Percentiles rank a stretch among this genome's conserved stretches.
Evolutionary conservation across 2,888 invertebrate genomes (phyloP).

Genomic region (Acanthosepion lycidas): DNA sequence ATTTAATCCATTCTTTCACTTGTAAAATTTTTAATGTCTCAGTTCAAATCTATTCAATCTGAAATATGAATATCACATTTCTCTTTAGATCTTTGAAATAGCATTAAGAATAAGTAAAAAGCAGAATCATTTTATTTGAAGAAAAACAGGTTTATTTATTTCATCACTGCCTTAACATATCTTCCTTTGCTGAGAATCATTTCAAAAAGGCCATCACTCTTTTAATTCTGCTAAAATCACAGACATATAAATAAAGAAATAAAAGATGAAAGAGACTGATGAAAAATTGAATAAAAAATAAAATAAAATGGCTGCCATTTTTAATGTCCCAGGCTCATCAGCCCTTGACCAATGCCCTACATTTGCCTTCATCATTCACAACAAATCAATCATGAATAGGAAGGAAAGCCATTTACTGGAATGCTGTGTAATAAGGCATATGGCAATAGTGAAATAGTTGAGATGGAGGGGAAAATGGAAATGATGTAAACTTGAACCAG

Average conservation of each 20-base stretch:
- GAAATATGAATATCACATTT: neutral
- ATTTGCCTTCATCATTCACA: conserved; percentile 33
- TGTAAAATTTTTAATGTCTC: neutral
- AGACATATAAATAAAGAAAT: neutral
- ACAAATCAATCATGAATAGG: conserved; percentile 33
- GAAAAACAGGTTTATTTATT: neutral
- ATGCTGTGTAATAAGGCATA: conserved; percentile 11
- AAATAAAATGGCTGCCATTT: neutral
- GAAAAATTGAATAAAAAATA: neutral
- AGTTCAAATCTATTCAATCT: neutral
- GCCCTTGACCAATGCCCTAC: conserved; percentile 14
- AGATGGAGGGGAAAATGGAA: neutral
- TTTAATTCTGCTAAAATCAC: conserved; percentile 2
- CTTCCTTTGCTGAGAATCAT: neutral
- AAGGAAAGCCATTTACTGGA: conserved; percentile 11
- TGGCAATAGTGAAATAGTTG: neutral
- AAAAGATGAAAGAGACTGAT: neutral
- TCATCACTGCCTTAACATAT: neutral
- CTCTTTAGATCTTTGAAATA: neutral
- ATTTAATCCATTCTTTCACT: neutral
- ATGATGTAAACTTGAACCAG: neutral
- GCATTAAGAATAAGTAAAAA: neutral
- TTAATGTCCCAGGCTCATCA: neutral
- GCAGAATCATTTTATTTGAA: neutral
- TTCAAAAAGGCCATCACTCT: neutral